Conservation (phyloP, 1,140 invertebrate genomes). For the Drosophila persimilis region DNA sequence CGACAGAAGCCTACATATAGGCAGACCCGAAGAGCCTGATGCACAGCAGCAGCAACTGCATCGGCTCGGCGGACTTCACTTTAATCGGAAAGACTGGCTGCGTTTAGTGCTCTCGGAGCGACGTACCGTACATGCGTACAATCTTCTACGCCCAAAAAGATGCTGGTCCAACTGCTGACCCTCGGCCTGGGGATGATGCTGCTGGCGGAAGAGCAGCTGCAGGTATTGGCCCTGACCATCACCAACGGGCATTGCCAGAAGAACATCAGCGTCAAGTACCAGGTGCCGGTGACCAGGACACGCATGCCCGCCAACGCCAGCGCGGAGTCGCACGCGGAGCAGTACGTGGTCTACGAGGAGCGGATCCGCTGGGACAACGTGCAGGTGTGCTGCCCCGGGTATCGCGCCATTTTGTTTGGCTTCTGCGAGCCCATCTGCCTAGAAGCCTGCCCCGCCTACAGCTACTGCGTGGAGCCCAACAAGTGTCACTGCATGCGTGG, state of each 20-base stretch:
- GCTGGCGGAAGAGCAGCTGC: not conserved
- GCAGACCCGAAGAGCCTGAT: not conserved
- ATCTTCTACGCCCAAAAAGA: slow-evolving; percentile 25
- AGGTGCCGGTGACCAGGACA: slow-evolving; percentile 61
- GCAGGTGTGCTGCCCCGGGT: slow-evolving; percentile 71
- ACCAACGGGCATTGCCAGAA: slow-evolving; percentile 72
- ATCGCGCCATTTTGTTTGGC: slow-evolving; percentile 72
- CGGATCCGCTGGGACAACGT: slow-evolving; percentile 69
- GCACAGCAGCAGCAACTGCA: slow-evolving; percentile 33
- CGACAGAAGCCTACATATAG: slow-evolving; percentile 22
- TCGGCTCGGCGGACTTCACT: slow-evolving; percentile 40
- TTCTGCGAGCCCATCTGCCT: slow-evolving; percentile 71
- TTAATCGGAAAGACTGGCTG: slow-evolving; percentile 49
- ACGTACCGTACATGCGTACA: slow-evolving; percentile 28
- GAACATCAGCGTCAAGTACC: slow-evolving; percentile 76
- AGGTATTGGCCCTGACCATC: slow-evolving; percentile 44
- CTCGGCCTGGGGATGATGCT: slow-evolving; percentile 17
- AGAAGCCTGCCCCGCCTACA: slow-evolving; percentile 82
- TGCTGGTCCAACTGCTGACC: slow-evolving; percentile 38
- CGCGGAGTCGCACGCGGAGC: slow-evolving; percentile 13
- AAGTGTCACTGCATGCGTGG: slow-evolving; percentile 85
- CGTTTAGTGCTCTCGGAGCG: slow-evolving; percentile 51
- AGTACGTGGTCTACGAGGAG: slow-evolving; percentile 63
- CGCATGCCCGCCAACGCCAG: slow-evolving; percentile 17
- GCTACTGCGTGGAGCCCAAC: slow-evolving; percentile 85